phyloP scores from a whole-genome alignment of 2,113 vertebrate genomes.

The Trachemys scripta region DNA sequence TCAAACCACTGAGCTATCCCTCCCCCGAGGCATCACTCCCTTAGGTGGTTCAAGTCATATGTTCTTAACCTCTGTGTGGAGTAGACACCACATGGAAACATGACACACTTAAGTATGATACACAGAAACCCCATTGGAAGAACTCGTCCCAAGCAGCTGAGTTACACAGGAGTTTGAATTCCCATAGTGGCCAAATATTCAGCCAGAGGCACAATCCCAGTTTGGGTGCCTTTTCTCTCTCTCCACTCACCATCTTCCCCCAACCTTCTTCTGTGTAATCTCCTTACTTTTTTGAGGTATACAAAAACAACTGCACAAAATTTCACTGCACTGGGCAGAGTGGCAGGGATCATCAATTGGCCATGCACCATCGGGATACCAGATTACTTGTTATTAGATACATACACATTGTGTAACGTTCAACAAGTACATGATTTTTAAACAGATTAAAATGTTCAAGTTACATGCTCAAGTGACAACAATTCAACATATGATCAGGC shows the following conservation, averaged over 20 bases:
- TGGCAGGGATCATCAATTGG: background rate
- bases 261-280: background rate
- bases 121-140: background rate
- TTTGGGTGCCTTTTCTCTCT: background rate
- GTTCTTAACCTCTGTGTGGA: background rate
- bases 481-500: constrained; percentile 30
- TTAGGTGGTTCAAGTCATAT: background rate
- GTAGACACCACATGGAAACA: background rate
- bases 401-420: background rate
- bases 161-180: background rate
- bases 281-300: background rate
- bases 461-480: background rate
- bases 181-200: background rate
- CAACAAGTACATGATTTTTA: background rate
- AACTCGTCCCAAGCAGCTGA: background rate
- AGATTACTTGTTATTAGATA: background rate
- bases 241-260: background rate
- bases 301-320: background rate
- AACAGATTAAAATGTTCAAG: constrained; percentile 14
- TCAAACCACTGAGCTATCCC: no score
- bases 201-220: background rate
- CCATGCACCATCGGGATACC: constrained; percentile 19
- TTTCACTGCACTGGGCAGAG: background rate
- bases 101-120: background rate
- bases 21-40: background rate